Evolutionary conservation across 2,113 vertebrate genomes (phyloP).

Genomic region (Sturnus vulgaris): DNA sequence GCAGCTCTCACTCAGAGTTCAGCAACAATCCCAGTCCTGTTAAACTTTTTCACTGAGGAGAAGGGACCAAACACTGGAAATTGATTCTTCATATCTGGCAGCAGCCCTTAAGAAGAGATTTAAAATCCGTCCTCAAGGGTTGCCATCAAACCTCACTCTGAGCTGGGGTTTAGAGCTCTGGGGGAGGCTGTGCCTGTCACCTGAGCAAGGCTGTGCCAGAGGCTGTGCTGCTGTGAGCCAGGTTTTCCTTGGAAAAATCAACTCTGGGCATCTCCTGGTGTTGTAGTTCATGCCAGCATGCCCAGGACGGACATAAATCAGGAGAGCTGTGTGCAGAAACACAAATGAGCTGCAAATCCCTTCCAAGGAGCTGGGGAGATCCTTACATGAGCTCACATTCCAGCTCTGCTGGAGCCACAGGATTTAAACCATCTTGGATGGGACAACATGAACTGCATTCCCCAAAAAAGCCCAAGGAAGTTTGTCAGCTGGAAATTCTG

Average conservation of each 20-base stretch:
- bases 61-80: background rate
- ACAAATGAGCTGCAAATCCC: background rate
- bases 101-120: background rate
- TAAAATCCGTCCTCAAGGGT: background rate
- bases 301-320: background rate
- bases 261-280: background rate
- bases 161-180: background rate
- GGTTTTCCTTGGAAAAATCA: background rate
- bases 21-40: background rate
- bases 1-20: background rate
- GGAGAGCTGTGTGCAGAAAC: background rate
- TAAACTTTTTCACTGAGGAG: background rate
- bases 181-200: background rate
- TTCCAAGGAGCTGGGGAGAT: background rate
- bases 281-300: background rate
- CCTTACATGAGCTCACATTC: fast-evolving
- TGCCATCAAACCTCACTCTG: background rate
- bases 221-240: background rate
- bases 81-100: background rate
- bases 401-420: fast-evolving
- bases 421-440: background rate
- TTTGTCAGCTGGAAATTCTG: background rate
- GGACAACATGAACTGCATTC: background rate
- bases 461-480: background rate
- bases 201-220: background rate